phyloP scores from a whole-genome alignment of 2,888 invertebrate genomes.

The Cheilosia soror region DNA sequence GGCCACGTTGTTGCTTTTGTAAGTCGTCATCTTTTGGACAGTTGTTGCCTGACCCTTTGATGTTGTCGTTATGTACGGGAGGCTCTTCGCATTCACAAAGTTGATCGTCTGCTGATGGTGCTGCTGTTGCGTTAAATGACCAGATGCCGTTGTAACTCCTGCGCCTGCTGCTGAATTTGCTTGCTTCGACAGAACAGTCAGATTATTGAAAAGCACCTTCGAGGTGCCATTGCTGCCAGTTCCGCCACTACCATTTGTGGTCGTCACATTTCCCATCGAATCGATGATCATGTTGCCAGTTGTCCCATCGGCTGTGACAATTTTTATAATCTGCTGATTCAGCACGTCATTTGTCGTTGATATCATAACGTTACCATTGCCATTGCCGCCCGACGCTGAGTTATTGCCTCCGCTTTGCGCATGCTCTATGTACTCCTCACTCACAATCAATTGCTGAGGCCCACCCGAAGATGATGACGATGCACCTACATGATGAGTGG shows the following conservation, averaged over 20 bases:
- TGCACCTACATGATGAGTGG: slow-evolving; percentile 43
- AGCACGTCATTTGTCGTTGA: slow-evolving; percentile 80
- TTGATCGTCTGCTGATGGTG: slow-evolving; percentile 80
- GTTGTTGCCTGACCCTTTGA: slow-evolving; percentile 65
- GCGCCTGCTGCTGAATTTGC: slow-evolving; percentile 75
- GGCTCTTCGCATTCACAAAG: slow-evolving; percentile 80
- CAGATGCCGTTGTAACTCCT: slow-evolving; percentile 63
- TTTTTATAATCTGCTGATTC: slow-evolving; percentile 83
- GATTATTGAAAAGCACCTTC: slow-evolving; percentile 82
- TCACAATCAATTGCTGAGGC: slow-evolving; percentile 79
- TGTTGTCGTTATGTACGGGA: slow-evolving; percentile 81
- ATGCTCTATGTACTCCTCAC: slow-evolving; percentile 79
- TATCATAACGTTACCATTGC: slow-evolving; percentile 77
- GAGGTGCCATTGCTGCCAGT: slow-evolving; percentile 78
- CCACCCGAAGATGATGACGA: slow-evolving; percentile 41
- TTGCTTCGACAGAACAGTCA: slow-evolving; percentile 82
- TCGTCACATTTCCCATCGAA: slow-evolving; percentile 77
- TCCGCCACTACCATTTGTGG: slow-evolving; percentile 69
- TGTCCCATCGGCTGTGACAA: slow-evolving; percentile 82
- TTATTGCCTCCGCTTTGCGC: slow-evolving; percentile 59
- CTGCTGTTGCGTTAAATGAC: slow-evolving; percentile 76
- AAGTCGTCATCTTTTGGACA: slow-evolving; percentile 65
- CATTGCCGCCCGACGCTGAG: slow-evolving; percentile 49
- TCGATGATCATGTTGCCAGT: slow-evolving; percentile 83
- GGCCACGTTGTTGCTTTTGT: slow-evolving; percentile 64